phyloP scores from a whole-genome alignment of 2,888 invertebrate species.

The Lithosia quadra region DNA sequence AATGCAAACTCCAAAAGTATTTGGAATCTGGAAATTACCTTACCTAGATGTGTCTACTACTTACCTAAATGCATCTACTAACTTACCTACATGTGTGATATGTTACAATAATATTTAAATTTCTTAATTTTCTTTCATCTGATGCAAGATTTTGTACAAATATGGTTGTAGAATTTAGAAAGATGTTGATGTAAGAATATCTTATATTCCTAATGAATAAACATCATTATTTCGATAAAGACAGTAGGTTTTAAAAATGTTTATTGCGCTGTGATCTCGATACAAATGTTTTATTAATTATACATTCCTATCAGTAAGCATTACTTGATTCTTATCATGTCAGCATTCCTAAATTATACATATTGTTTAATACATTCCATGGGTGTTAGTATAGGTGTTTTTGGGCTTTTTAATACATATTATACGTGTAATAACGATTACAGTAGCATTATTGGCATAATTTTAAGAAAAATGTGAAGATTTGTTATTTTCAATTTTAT shows the following conservation, averaged over 20 bases:
- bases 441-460: slow-evolving; percentile 40
- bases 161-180: slow-evolving; percentile 31
- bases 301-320: slow-evolving; percentile 12
- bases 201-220: slow-evolving; percentile 18
- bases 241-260: slow-evolving; percentile 4
- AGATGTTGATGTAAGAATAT: slow-evolving; percentile 23
- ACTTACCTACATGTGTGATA: neutral
- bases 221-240: slow-evolving; percentile 19
- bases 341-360: slow-evolving; percentile 29
- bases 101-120: neutral
- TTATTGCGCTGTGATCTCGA: slow-evolving; percentile 20
- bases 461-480: slow-evolving; percentile 42
- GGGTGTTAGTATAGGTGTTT: slow-evolving; percentile 30
- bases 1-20: neutral
- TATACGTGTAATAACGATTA: slow-evolving; percentile 38
- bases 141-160: slow-evolving; percentile 42
- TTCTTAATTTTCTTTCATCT: slow-evolving; percentile 18
- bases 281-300: slow-evolving; percentile 9
- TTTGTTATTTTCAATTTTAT: slow-evolving; percentile 66
- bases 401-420: slow-evolving; percentile 44
- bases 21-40: neutral
- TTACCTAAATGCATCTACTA: neutral
- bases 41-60: neutral
- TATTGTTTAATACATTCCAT: slow-evolving; percentile 48
- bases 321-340: slow-evolving; percentile 24